Percentiles rank a stretch among this genome's conserved stretches.
phyloP scores from a whole-genome alignment of 2,113 vertebrate genomes.

The Onychostruthus taczanowskii region DNA sequence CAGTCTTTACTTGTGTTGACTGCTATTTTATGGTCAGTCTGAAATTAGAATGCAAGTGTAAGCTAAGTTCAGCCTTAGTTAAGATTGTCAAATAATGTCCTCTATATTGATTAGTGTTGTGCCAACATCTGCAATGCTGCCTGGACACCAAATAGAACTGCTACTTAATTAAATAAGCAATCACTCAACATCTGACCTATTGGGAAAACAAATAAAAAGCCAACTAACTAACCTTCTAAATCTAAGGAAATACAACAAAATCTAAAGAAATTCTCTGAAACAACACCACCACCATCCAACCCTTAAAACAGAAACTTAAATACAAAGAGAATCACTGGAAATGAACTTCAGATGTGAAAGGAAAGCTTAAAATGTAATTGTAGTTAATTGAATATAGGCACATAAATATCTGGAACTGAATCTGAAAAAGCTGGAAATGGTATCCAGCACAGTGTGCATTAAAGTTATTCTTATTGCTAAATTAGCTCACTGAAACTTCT shows the following conservation, averaged over 20 bases:
- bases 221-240: neutral
- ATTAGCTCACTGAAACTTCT: neutral
- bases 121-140: neutral
- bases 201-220: neutral
- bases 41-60: neutral
- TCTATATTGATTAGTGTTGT: neutral
- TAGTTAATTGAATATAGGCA: neutral
- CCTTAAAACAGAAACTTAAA: neutral
- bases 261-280: neutral
- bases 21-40: neutral
- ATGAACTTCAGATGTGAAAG: neutral
- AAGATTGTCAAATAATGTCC: neutral
- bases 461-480: neutral
- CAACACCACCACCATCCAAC: fast-evolving
- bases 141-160: neutral
- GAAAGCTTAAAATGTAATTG: neutral
- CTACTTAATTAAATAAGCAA: neutral
- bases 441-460: neutral
- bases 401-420: neutral
- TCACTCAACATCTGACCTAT: neutral
- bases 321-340: neutral
- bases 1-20: neutral
- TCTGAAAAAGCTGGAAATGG: neutral
- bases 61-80: neutral
- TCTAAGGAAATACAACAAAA: neutral